A percentile compares a stretch with the other conserved stretches of the same genome.
These are phyloP conservation scores for Centropus bengalensis DNA, from an alignment of 2,113 vertebrate species.

Conservation along the genomic window DNA sequence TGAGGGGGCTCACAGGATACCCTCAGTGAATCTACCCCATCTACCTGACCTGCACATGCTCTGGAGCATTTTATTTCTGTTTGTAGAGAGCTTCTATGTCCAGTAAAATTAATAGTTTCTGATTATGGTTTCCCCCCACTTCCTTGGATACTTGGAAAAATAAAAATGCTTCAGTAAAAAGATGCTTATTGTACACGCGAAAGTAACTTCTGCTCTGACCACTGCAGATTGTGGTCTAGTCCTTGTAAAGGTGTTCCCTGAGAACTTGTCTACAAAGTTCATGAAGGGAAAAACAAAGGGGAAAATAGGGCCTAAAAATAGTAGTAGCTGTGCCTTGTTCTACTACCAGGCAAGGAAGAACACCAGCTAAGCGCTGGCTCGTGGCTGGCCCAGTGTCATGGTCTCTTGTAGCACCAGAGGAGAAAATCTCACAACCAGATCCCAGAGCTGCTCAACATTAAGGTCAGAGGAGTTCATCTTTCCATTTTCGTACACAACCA, in stretches of 20 bases:
- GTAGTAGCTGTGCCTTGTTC: neutral
- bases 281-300: neutral
- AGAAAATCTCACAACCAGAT: neutral
- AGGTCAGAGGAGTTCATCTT: neutral
- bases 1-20: neutral
- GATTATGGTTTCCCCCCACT: accelerated
- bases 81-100: neutral
- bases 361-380: accelerated
- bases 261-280: neutral
- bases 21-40: neutral
- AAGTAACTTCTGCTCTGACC: neutral
- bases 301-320: neutral
- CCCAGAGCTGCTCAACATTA: neutral
- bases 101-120: neutral
- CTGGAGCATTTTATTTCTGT: neutral
- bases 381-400: accelerated
- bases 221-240: neutral
- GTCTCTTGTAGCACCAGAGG: neutral
- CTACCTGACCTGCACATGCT: neutral
- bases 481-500: neutral
- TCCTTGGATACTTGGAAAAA: neutral
- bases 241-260: neutral
- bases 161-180: neutral
- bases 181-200: neutral
- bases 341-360: neutral